These are phyloP conservation scores for Entomobrya proxima DNA, from an alignment of 2,888 invertebrate species.

Conservation along the genomic window DNA sequence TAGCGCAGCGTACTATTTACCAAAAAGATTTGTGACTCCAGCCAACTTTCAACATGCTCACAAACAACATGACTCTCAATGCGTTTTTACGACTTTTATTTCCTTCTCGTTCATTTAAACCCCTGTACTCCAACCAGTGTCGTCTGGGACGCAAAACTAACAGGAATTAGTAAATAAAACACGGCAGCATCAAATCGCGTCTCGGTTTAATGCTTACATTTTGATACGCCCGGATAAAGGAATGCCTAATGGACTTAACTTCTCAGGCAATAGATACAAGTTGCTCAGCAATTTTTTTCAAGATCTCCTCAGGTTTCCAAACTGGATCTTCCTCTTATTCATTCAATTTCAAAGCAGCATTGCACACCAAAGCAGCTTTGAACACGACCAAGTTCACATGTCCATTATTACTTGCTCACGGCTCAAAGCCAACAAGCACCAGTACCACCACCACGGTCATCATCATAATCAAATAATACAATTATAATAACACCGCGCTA, in stretches of 20 bases:
- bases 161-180: constrained; percentile 3
- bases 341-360: not conserved
- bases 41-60: not conserved
- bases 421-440: constrained; percentile 5
- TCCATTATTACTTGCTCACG: constrained; percentile 40
- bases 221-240: not conserved
- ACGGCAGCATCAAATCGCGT: not conserved
- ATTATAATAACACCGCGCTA: not conserved
- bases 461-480: constrained; percentile 18
- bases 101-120: not conserved
- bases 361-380: not conserved
- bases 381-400: not conserved
- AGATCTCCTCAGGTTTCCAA: constrained; percentile 59
- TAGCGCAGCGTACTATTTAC: not conserved
- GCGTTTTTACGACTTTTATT: not conserved
- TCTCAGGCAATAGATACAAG: not conserved
- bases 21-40: not conserved
- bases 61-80: too few species aligned
- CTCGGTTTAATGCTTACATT: not conserved
- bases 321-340: constrained; percentile 54
- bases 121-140: too few species aligned
- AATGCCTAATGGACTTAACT: constrained; percentile 6
- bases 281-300: constrained; percentile 16
- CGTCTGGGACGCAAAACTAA: not conserved
- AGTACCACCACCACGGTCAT: not conserved